Evolutionary conservation across 1,140 invertebrate genomes (phyloP), one percentile per base, ranked within the genome.

Genomic region (Drosophila kikkawai): DNA sequence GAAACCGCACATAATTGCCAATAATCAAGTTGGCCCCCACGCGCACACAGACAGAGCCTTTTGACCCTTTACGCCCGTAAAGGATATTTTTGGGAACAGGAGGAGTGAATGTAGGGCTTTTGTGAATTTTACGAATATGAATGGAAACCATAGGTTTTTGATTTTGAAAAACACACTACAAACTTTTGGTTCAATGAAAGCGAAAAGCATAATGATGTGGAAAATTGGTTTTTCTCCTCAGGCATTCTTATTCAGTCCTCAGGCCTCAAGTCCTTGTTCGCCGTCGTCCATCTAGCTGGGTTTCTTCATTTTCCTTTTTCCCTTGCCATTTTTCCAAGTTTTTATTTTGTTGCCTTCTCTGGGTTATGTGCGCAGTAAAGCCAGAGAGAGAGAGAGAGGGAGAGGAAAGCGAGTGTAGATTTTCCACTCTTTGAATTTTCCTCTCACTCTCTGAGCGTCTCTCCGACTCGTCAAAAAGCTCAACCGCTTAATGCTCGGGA

Each of bases 321-420:
- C 19, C 36, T 47, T 61, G 80, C 61, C 73, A 61, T 69, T 60
- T 69, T 79, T 41, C 65, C 66, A 53, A 57, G 45, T 60, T 60
- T 73, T 82, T 82, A 73, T 82, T 79, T 79, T 84, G 80, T 90
- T 88, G 84, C 84, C 69, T 87, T 87, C 84, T 87, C 84, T 87
- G 85, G 85, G 85, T 88, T 88, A 90, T 90, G 70, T 88, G 85
- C 85, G 85, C 85, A 88, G 76, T 59, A 79, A 68, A 17, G 36
- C 36, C 50, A 51, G 79, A 59, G 36, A 48, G 47, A 9, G 17
- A 41, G 45, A 44, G 29, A 26, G 51, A 44, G n/a, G n/a, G 36
- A 29, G 51, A 61, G 41, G 26, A 29, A 59, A 58, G 36, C 45
- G 19, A 32, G 53, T 34, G 68, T 26, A 42, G 66, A 19, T 55